Conservation (phyloP, 2,797 vertebrate genomes). For the Dermochelys coriacea region DNA sequence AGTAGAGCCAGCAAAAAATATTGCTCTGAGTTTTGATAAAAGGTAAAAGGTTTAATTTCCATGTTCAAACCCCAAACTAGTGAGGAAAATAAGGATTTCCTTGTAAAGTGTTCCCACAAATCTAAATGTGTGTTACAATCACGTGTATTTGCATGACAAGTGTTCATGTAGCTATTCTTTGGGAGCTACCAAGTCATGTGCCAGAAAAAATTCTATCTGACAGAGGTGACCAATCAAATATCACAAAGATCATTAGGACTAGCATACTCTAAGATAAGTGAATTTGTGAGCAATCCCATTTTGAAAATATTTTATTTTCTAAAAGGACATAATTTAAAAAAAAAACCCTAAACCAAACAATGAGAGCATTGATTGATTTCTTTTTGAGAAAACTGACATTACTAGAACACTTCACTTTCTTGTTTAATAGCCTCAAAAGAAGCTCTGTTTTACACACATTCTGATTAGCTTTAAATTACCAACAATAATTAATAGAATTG, state of each 20-base stretch:
- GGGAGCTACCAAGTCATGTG: not conserved
- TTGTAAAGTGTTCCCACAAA: not conserved
- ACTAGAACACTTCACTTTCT: not conserved
- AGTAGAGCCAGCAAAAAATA: accelerated
- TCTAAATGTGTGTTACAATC: not conserved
- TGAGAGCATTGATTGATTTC: not conserved
- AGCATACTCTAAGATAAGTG: not conserved
- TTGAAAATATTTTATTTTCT: not conserved
- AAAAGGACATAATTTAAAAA: not conserved
- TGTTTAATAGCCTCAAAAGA: not conserved
- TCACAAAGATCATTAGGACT: not conserved
- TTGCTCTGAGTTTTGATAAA: not conserved
- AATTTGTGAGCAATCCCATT: not conserved
- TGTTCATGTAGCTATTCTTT: not conserved
- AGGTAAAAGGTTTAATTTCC: not conserved
- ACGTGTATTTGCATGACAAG: not conserved
- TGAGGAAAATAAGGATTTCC: not conserved
- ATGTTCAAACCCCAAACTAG: not conserved
- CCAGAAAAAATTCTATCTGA: not conserved
- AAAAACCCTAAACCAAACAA: not conserved
- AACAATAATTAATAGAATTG: conserved; percentile 64
- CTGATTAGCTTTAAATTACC: conserved; percentile 52
- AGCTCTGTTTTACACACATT: not conserved
- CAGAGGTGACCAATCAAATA: not conserved
- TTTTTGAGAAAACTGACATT: not conserved